phyloP scores from a whole-genome alignment of 2,888 invertebrate genomes.

The Selenia dentaria region DNA sequence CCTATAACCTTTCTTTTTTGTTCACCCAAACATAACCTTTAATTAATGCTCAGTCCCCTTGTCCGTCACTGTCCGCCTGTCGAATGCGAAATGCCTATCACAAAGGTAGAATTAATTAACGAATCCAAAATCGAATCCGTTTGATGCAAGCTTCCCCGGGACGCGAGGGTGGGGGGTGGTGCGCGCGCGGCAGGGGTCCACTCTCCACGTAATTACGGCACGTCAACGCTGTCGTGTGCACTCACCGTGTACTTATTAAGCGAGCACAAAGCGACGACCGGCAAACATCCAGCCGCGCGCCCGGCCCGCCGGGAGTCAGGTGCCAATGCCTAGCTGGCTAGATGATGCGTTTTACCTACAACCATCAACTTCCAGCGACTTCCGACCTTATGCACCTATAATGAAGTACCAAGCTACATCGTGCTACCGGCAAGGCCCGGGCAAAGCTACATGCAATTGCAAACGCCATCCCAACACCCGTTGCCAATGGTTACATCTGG shows the following conservation, averaged over 20 bases:
- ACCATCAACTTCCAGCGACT: conserved; percentile 29
- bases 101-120: conserved; percentile 63
- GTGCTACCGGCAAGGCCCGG: conserved; percentile 31
- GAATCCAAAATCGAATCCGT: conserved; percentile 57
- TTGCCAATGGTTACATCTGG: conserved; percentile 60
- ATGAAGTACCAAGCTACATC: conserved; percentile 25
- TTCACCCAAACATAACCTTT: conserved; percentile 27
- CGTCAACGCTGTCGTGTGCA: conserved; percentile 57
- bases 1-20: background rate
- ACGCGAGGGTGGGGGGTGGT: background rate
- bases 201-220: conserved; percentile 57
- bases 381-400: conserved; percentile 35
- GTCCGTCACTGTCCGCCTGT: conserved; percentile 44
- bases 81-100: conserved; percentile 47
- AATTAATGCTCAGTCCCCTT: conserved; percentile 44
- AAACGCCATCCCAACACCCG: conserved; percentile 45
- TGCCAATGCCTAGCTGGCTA: conserved; percentile 39
- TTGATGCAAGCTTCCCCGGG: conserved; percentile 38
- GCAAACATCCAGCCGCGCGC: conserved; percentile 40
- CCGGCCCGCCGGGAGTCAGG: conserved; percentile 50
- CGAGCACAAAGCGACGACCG: conserved; percentile 50
- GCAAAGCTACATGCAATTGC: conserved; percentile 45
- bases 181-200: conserved; percentile 38
- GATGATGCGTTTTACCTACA: conserved; percentile 56
- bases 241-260: conserved; percentile 45